phyloP scores from a whole-genome alignment of 2,888 invertebrate species.

The Eutolmus rufibarbis region DNA sequence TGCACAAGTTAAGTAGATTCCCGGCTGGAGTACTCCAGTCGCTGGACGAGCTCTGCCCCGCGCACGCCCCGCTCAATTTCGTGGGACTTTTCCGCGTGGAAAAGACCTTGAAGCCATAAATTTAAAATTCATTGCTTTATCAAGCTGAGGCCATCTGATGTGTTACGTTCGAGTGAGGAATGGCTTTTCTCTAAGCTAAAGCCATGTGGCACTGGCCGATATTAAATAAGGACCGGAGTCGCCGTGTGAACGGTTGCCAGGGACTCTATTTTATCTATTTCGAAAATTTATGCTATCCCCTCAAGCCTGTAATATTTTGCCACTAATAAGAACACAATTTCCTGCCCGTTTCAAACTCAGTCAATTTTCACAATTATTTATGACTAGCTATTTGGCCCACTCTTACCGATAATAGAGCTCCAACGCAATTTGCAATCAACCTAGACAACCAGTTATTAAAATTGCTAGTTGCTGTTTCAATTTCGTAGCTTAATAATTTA shows the following conservation, averaged over 20 bases:
- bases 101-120: slow-evolving; percentile 30
- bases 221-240: background rate
- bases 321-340: background rate
- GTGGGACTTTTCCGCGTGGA: background rate
- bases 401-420: background rate
- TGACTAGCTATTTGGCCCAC: background rate
- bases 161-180: slow-evolving; percentile 20
- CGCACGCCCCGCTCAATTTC: background rate
- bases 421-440: background rate
- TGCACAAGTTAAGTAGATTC: background rate
- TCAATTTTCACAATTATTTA: background rate
- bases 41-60: background rate
- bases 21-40: background rate
- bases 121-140: slow-evolving; percentile 36
- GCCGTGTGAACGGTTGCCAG: background rate
- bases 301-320: background rate
- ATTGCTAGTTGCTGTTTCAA: background rate
- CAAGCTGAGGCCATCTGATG: slow-evolving; percentile 19
- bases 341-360: background rate
- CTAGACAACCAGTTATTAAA: background rate
- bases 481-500: background rate
- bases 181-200: background rate
- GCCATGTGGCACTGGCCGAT: background rate
- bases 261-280: background rate
- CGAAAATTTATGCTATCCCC: background rate